These are phyloP conservation scores for Benthosema pterotum DNA, from an alignment of 2,797 vertebrate genomes.

Conservation along the genomic window DNA sequence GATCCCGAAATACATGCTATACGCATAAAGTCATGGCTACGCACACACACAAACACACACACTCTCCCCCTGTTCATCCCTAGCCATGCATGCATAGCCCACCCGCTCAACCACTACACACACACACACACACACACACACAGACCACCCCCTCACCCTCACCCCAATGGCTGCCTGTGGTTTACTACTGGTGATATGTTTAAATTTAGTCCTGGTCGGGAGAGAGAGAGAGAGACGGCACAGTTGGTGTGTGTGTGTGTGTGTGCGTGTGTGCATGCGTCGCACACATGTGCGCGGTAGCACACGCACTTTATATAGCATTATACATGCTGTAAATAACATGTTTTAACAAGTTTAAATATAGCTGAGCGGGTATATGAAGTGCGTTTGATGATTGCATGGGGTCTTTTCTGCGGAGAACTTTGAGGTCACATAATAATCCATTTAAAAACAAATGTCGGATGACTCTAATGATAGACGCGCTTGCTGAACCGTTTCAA, in stretches of 20 bases:
- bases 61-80: too few relatives aligned
- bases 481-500: too few relatives aligned
- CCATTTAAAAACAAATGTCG: too few relatives aligned
- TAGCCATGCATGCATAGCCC: not conserved
- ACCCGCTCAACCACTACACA: not conserved
- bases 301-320: conserved; percentile 34
- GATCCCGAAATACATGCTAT: too few relatives aligned
- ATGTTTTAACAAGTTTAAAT: conserved; percentile 42
- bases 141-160: not conserved
- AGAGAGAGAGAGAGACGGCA: conserved; percentile 22
- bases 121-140: conserved; percentile 5
- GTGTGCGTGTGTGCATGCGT: not conserved
- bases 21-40: too few relatives aligned
- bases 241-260: not conserved
- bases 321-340: conserved; percentile 19
- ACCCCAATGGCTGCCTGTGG: conserved; percentile 25
- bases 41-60: not conserved
- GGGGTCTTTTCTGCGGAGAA: too few relatives aligned
- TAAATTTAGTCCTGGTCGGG: conserved; percentile 39
- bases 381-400: not conserved
- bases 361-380: not conserved
- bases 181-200: conserved; percentile 18
- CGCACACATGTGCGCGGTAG: too few relatives aligned
- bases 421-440: too few relatives aligned
- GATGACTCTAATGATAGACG: too few relatives aligned